Percentiles rank a stretch among this genome's conserved stretches.
phyloP scores from a whole-genome alignment of 2,797 vertebrate species.

The Rhodeus uyekii region DNA sequence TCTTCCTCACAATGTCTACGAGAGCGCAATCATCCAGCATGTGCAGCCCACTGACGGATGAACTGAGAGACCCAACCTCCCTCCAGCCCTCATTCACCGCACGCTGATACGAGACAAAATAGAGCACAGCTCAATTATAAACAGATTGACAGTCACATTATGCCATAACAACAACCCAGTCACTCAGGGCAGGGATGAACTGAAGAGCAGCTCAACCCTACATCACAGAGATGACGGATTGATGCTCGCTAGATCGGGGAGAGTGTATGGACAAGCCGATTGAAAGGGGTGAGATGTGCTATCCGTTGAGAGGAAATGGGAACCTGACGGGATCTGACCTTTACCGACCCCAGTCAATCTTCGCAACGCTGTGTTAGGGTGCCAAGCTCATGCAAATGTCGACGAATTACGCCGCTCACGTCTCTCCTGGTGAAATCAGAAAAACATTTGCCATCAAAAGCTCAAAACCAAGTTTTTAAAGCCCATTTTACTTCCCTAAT shows the following conservation, averaged over 20 bases:
- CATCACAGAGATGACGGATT: constrained; percentile 33
- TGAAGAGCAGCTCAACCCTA: constrained; percentile 35
- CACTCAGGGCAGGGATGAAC: constrained; percentile 48
- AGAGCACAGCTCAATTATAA: constrained; percentile 60
- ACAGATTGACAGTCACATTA: constrained; percentile 58
- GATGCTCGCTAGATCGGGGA: constrained; percentile 11
- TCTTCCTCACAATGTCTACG: constrained; percentile 71
- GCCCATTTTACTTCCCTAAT: background rate
- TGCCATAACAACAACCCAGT: constrained; percentile 51
- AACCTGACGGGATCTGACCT: constrained; percentile 26
- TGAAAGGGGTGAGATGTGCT: constrained; percentile 22
- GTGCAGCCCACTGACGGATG: constrained; percentile 50
- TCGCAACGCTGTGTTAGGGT: constrained; percentile 2
- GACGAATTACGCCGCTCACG: background rate
- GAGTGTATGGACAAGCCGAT: constrained; percentile 18
- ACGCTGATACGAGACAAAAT: constrained; percentile 53
- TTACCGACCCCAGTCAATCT: constrained; percentile 12
- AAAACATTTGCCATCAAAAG: background rate
- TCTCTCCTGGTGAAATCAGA: background rate
- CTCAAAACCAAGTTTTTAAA: background rate
- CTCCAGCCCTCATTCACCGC: constrained; percentile 45
- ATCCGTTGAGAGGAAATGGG: constrained; percentile 15
- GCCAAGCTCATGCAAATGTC: constrained; percentile 29
- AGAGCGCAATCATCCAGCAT: constrained; percentile 59
- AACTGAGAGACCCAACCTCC: constrained; percentile 41